A percentile compares a stretch with the other conserved stretches of the same genome.
Conservation (phyloP, 2,888 invertebrate genomes). For the Pyrocoelia pectoralis region DNA sequence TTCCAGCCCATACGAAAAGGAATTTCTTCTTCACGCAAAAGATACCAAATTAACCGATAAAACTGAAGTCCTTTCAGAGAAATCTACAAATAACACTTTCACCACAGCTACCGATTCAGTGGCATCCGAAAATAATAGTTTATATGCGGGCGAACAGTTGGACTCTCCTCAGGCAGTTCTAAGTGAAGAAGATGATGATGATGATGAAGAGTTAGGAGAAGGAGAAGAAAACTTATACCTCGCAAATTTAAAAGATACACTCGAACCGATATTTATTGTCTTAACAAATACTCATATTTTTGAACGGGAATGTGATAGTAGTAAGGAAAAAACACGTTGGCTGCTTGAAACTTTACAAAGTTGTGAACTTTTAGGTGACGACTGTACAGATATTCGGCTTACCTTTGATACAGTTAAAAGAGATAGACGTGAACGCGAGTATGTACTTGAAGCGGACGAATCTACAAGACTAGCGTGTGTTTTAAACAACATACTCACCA, state of each 20-base stretch:
- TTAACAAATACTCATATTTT: constrained; percentile 54
- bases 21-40: constrained; percentile 40
- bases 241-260: constrained; percentile 53
- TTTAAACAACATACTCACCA: constrained; percentile 47
- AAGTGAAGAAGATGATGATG: constrained; percentile 23
- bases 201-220: constrained; percentile 45
- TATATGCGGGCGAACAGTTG: constrained; percentile 26
- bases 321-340: constrained; percentile 59
- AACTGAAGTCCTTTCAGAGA: constrained; percentile 27
- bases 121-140: constrained; percentile 23
- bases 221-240: constrained; percentile 56
- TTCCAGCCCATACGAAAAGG: constrained; percentile 45
- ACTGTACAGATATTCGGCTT: constrained; percentile 59
- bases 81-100: constrained; percentile 29
- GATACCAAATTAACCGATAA: constrained; percentile 22
- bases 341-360: constrained; percentile 62
- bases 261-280: constrained; percentile 54
- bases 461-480: constrained; percentile 57
- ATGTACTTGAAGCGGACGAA: constrained; percentile 65
- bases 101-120: constrained; percentile 31
- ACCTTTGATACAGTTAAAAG: constrained; percentile 69
- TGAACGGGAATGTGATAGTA: constrained; percentile 53
- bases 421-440: constrained; percentile 66
- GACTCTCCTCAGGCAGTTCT: constrained; percentile 10
- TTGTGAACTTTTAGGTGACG: constrained; percentile 56